Percentiles rank a stretch among this genome's conserved stretches.
These are phyloP conservation scores for Sebastes dallii DNA, from an alignment of 2,797 vertebrate genomes.

Conservation along the genomic window DNA sequence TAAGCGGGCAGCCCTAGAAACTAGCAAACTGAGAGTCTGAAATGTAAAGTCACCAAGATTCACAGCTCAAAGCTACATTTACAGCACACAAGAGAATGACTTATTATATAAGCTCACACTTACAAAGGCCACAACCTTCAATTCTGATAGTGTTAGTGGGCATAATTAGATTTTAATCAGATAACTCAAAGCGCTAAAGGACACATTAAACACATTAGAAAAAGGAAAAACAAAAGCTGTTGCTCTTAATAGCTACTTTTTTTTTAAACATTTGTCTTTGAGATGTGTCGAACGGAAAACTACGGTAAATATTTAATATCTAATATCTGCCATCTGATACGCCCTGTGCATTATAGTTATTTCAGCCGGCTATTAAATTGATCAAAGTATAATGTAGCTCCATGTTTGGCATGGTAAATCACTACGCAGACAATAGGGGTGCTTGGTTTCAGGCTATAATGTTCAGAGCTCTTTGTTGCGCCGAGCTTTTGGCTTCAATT, in stretches of 20 bases:
- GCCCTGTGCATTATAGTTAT: constrained; percentile 43
- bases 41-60: not conserved
- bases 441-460: constrained; percentile 70
- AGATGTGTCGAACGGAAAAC: constrained; percentile 3
- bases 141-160: not conserved
- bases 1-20: not conserved
- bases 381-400: constrained; percentile 56
- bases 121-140: constrained; percentile 7
- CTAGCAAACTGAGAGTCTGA: not conserved
- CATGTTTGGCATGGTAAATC: constrained; percentile 51
- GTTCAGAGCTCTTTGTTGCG: constrained; percentile 67
- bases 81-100: not conserved
- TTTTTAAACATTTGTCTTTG: constrained; percentile 9
- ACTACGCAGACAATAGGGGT: constrained; percentile 45
- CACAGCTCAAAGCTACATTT: not conserved
- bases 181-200: not conserved
- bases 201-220: not conserved
- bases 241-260: not conserved
- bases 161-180: not conserved
- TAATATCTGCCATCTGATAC: constrained; percentile 35
- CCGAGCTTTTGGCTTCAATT: constrained; percentile 42
- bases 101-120: not conserved
- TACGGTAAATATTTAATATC: constrained; percentile 33
- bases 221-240: not conserved
- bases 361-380: constrained; percentile 50